A percentile compares a stretch with the other conserved stretches of the same genome.
Conservation (phyloP, 1,140 invertebrate genomes). For the Drosophila tani region DNA sequence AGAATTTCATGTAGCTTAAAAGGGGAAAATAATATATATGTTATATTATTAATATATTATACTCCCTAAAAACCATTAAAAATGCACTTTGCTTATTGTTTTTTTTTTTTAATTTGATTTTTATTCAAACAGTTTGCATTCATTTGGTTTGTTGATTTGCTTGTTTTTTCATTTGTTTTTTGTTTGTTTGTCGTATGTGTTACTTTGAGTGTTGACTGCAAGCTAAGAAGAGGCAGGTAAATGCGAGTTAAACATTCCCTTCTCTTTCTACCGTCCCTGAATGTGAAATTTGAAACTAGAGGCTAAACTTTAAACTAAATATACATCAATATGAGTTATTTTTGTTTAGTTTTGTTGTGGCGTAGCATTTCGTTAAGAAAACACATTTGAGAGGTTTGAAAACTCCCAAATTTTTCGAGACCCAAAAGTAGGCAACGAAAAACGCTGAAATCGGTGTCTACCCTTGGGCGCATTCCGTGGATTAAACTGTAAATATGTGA, state of each 20-base stretch:
- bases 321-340: slow-evolving; percentile 36
- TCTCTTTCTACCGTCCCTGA: neutral
- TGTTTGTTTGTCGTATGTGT: slow-evolving; percentile 21
- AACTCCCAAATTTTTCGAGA: neutral
- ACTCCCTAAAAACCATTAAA: slow-evolving; percentile 1
- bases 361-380: neutral
- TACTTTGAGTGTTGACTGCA: slow-evolving; percentile 41
- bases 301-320: slow-evolving; percentile 46
- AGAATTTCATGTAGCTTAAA: neutral
- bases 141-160: slow-evolving; percentile 59
- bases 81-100: slow-evolving; percentile 1
- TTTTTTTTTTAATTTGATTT: slow-evolving; percentile 50
- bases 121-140: slow-evolving; percentile 71
- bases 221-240: slow-evolving; percentile 21
- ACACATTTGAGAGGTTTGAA: neutral
- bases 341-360: slow-evolving; percentile 1
- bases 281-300: slow-evolving; percentile 18
- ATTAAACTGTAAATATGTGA: slow-evolving; percentile 12
- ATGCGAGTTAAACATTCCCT: slow-evolving; percentile 12
- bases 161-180: slow-evolving; percentile 8
- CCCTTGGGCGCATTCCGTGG: neutral
- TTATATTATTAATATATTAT: no score
- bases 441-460: neutral
- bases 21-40: neutral
- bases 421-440: slow-evolving; percentile 4